Evolutionary conservation across 2,888 invertebrate genomes (phyloP).

Genomic region (Polyploca ridens): DNA sequence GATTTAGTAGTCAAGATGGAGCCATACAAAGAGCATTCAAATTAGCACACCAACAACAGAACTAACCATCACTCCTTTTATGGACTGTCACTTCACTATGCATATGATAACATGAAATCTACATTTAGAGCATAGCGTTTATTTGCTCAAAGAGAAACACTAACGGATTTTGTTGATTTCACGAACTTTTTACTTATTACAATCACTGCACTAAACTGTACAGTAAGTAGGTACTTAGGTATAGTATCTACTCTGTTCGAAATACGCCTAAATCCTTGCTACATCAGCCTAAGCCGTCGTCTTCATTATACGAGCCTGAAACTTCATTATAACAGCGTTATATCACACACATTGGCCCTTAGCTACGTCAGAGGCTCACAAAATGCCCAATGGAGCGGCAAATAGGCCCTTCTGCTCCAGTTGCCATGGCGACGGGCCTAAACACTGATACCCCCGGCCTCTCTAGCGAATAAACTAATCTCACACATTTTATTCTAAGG

Average conservation of each 20-base stretch:
- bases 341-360: conserved; percentile 49
- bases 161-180: too few relatives aligned
- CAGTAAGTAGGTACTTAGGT: neutral
- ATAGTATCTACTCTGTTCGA: neutral
- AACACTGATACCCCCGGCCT: conserved; percentile 50
- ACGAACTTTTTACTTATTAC: too few relatives aligned
- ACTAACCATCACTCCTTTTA: too few relatives aligned
- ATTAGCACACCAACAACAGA: too few relatives aligned
- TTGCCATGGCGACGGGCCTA: conserved; percentile 60
- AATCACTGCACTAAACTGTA: too few relatives aligned
- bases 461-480: conserved; percentile 61
- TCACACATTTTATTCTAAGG: conserved; percentile 58
- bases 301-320: conserved; percentile 32
- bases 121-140: too few relatives aligned
- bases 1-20: too few relatives aligned
- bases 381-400: conserved; percentile 71
- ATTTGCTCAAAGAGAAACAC: too few relatives aligned
- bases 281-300: neutral
- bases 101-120: too few relatives aligned
- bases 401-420: conserved; percentile 79
- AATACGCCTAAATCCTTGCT: neutral
- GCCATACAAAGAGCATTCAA: too few relatives aligned
- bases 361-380: conserved; percentile 64
- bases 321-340: conserved; percentile 59
- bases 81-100: too few relatives aligned